Percentiles rank a stretch among this genome's conserved stretches.
Evolutionary conservation across 2,888 invertebrate genomes (phyloP).

Genomic region (Ametastegia equiseti): DNA sequence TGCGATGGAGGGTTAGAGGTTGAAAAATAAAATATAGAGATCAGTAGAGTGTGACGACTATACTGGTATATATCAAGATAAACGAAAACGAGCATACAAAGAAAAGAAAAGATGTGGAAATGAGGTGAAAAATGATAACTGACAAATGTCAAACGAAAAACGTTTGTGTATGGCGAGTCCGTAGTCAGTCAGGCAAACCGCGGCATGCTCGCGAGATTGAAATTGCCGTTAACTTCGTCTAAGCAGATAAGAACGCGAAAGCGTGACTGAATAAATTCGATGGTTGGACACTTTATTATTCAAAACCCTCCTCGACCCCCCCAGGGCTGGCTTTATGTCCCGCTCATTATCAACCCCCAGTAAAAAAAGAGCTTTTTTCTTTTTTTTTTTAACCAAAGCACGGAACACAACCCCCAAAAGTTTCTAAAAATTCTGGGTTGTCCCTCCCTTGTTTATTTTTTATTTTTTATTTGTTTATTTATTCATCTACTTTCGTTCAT

Average conservation of each 20-base stretch:
- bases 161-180: too few relatives aligned
- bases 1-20: too few relatives aligned
- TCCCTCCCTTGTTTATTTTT: too few relatives aligned
- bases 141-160: conserved; percentile 20
- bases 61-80: neutral
- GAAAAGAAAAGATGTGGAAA: neutral
- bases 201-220: conserved; percentile 28
- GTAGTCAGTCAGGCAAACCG: neutral
- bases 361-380: too few relatives aligned
- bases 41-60: too few relatives aligned
- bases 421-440: too few relatives aligned
- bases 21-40: too few relatives aligned
- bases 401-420: too few relatives aligned
- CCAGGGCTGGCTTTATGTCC: too few relatives aligned
- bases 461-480: too few relatives aligned
- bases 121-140: neutral
- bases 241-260: conserved; percentile 28
- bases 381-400: too few relatives aligned
- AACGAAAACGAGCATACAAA: neutral
- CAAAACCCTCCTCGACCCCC: conserved; percentile 48
- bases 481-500: too few relatives aligned
- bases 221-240: neutral
- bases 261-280: conserved; percentile 62
- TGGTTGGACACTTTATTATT: conserved; percentile 58
- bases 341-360: conserved; percentile 16